These are phyloP conservation scores for Chlorodrepanis virens DNA, from an alignment of 2,113 vertebrate species.

Conservation along the genomic window DNA sequence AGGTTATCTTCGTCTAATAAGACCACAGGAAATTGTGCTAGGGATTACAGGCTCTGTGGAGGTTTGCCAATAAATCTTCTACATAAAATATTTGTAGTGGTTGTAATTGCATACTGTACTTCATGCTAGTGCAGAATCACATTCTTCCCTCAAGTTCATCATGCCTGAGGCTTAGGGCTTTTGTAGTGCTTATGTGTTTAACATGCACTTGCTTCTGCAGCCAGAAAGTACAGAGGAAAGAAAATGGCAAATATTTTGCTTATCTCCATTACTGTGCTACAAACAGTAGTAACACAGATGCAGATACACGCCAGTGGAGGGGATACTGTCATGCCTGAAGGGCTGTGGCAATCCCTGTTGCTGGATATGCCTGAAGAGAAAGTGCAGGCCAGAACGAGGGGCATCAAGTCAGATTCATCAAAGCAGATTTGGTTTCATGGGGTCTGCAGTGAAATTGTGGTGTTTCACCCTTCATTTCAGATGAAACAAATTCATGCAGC, in stretches of 20 bases:
- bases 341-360: not conserved
- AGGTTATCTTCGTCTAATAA: slow-evolving; percentile 47
- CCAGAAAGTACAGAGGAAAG: not conserved
- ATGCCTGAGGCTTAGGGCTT: not conserved
- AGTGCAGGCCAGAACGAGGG: not conserved
- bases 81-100: not conserved
- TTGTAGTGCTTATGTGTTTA: not conserved
- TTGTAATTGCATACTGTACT: not conserved
- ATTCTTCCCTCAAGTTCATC: not conserved
- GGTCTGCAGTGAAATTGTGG: not conserved
- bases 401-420: not conserved
- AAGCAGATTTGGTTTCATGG: not conserved
- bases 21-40: slow-evolving; percentile 44
- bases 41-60: slow-evolving; percentile 27
- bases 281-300: not conserved
- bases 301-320: not conserved
- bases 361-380: not conserved
- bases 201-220: not conserved
- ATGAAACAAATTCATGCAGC: not conserved
- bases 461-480: not conserved
- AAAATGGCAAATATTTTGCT: not conserved
- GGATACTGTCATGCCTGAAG: not conserved
- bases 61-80: slow-evolving; percentile 28
- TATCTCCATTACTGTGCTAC: not conserved
- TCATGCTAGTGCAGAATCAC: not conserved